Base-by-base conservation (phyloP, 2,888 invertebrate genomes). In the Hecatera dysodea region DNA sequence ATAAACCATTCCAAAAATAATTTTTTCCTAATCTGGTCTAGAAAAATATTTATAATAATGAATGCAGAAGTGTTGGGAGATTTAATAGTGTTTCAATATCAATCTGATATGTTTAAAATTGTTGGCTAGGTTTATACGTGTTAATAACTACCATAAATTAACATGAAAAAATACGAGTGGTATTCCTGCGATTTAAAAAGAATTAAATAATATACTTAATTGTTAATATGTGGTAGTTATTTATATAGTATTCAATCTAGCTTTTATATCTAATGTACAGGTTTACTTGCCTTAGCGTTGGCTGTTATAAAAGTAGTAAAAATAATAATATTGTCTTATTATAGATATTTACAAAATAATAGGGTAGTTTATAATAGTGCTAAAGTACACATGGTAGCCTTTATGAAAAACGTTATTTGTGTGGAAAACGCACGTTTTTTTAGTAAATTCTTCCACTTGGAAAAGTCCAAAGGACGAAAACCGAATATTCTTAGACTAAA, bases 211-310 rank as follows among this genome's bases (percentile, higher is more conserved):
- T 8, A 19, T 42, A n/a, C n/a, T n/a, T n/a, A 22, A 9, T 27
- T 44, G 42, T 52, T 46, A 22, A 48, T 64, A 24, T 62, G 33
- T 53, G 24, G 56, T 62, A 52, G 77, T 67, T 81, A 67, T 75
- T 66, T 72, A 67, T 81, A 75, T 27, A 15, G 9, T 66, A 62
- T 70, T 56, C 67, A 75, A 70, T 75, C 75, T 74, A 67, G 56
- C 52, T 70, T 64, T 74, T 65, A 77, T 77, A 72, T 75, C 65
- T 64, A 83, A 86, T 84, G 87, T 87, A 91, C 92, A 93, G 91
- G 93, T 92, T 90, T 88, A 93, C 94, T 95, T 95, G 95, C 95
- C 95, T 95, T 95, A 94, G 89, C 85, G 84, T 88, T 87, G 92
- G 92, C 91, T 93, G 93, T 93, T 91, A 89, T 81, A 87, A 87